A percentile compares a stretch with the other conserved stretches of the same genome.
Conservation (phyloP, 2,888 invertebrate genomes). For the Lissonota sp. region DNA sequence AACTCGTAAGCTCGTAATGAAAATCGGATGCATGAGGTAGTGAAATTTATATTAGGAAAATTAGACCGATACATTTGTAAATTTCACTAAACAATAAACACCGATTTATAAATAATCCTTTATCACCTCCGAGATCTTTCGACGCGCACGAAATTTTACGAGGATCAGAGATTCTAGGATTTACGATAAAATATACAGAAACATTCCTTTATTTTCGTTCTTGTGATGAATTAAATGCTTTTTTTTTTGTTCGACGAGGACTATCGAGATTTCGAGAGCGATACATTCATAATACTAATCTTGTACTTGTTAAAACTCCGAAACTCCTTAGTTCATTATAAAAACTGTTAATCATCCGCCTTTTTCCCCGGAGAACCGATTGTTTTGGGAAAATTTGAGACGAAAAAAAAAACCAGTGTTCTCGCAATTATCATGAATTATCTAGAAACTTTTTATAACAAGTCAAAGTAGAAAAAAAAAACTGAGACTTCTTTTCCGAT, state of each 20-base stretch:
- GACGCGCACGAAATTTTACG: background rate
- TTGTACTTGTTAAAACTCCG: background rate
- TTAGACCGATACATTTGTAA: conserved; percentile 76
- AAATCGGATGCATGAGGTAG: conserved; percentile 25
- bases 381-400: background rate
- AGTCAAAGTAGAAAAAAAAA: background rate
- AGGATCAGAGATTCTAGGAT: background rate
- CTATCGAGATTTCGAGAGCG: background rate
- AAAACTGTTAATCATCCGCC: background rate
- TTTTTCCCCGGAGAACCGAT: background rate
- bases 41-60: conserved; percentile 54
- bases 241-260: background rate
- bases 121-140: background rate
- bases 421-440: no score
- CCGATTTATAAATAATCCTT: conserved; percentile 75
- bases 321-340: background rate
- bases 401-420: no score
- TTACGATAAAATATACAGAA: conserved; percentile 35
- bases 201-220: conserved; percentile 23
- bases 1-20: background rate
- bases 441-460: no score
- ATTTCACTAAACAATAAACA: conserved; percentile 80
- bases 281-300: background rate
- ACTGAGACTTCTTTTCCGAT: conserved; percentile 12
- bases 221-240: background rate